These are phyloP conservation scores for Mobula birostris DNA, from an alignment of 2,113 vertebrate genomes.

Conservation along the genomic window DNA sequence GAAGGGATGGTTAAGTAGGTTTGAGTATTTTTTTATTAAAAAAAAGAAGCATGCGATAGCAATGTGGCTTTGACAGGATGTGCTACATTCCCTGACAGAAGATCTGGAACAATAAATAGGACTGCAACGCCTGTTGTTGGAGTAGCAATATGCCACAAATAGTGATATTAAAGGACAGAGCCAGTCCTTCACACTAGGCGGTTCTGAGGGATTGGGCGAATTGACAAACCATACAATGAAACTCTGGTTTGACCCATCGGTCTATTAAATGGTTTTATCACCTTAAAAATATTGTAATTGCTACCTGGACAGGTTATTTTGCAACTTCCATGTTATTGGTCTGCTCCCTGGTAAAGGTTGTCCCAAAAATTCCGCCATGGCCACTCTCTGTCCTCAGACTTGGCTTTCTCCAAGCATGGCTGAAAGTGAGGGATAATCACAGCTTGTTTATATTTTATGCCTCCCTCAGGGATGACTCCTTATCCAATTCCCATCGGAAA, in stretches of 20 bases:
- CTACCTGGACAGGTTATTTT: neutral
- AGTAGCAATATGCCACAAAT: neutral
- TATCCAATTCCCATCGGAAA: neutral
- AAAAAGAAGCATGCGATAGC: too few species aligned
- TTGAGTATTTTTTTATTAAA: neutral
- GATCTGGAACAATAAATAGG: neutral
- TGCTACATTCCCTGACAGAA: too few species aligned
- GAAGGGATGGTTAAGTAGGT: neutral
- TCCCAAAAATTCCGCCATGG: neutral
- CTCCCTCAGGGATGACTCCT: neutral
- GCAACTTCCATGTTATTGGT: neutral
- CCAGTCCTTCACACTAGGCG: neutral
- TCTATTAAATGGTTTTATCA: neutral
- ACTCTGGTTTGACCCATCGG: neutral
- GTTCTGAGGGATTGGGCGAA: neutral
- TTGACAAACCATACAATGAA: neutral
- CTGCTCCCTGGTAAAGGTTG: neutral
- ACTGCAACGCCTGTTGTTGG: too few species aligned
- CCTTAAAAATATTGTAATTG: neutral
- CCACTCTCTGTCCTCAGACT: neutral
- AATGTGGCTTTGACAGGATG: too few species aligned
- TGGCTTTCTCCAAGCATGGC: neutral
- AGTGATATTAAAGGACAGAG: neutral
- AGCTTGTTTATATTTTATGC: neutral
- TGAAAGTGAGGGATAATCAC: too few species aligned